Base-by-base conservation (phyloP, 1,140 invertebrate genomes). In the Ceratina australensis region DNA sequence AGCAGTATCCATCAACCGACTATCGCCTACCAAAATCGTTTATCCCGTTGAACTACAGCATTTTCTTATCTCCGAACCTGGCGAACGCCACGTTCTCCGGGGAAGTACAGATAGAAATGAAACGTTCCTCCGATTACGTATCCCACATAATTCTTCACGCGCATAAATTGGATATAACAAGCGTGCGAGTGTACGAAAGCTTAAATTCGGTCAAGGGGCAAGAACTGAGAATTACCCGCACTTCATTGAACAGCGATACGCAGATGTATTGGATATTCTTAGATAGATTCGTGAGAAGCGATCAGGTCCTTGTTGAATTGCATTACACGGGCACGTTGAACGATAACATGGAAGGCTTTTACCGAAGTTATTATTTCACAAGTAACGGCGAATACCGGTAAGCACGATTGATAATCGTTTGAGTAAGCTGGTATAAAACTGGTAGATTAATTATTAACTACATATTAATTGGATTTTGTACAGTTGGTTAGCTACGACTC, bases 401-500 rank as follows among this genome's bases (percentile, higher is more conserved):
- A 86, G 87, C 82, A 73, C 20, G 13, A 8, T 59, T 8, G 54
- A 16, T 3, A 13, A 28, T n/a, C 61, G 20, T n/a, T 28, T 54
- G 8, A 52, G 0, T 54, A 54, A 54, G 13, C 52, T 54, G 13
- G 52, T 18, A 0, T 7, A 54, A 54, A 54, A 54, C 5, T 33
- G 50, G 3, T 52, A 52, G 2, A 10, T 52, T 18, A 13, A 15
- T 18, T 52, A 18, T 52, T 18, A 16, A 52, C 12, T 52, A 52
- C 12, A 16, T 52, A 10, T 18, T 54, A 54, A 54, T 54, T n/a
- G 52, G 16, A 54, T 54, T 54, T 54, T 54, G 1, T 54, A 54
- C 52, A 95, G 95, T 86, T 95, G 94, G 93, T 89, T 96, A 79
- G 95, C 93, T 0, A 94, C 94, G 1, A 97, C 97, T 0, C 96